Evolutionary conservation across 1,140 invertebrate genomes (phyloP).

Genomic region (Mya arenaria): DNA sequence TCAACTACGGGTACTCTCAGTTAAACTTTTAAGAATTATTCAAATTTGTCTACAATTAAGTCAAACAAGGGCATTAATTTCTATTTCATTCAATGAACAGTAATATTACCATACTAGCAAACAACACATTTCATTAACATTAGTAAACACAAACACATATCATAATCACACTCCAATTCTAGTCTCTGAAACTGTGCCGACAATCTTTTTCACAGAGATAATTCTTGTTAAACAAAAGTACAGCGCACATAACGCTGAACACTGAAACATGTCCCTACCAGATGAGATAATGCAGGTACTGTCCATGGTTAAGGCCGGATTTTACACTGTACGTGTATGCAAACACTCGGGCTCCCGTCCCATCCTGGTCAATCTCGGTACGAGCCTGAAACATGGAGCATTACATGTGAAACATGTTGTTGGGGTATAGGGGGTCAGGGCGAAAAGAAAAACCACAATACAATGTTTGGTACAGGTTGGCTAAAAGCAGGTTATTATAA

Average conservation of each 20-base stretch:
- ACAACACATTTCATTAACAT: not conserved
- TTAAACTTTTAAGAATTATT: too few relatives aligned
- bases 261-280: conserved; percentile 78
- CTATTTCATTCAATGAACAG: too few relatives aligned
- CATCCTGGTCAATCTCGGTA: conserved; percentile 82
- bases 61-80: too few relatives aligned
- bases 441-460: too few relatives aligned
- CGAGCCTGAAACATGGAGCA: conserved; percentile 80
- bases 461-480: too few relatives aligned
- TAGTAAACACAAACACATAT: not conserved
- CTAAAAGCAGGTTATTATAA: too few relatives aligned
- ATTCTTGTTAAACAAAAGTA: not conserved
- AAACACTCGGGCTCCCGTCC: conserved; percentile 82
- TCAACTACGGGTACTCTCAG: too few relatives aligned
- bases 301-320: conserved; percentile 78
- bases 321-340: conserved; percentile 82
- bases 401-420: too few relatives aligned
- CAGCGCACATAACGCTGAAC: too few relatives aligned
- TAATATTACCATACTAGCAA: too few relatives aligned
- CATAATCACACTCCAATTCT: not conserved
- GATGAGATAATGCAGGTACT: conserved; percentile 82
- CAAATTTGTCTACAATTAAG: too few relatives aligned
- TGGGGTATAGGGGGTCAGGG: too few relatives aligned
- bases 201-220: not conserved
- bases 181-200: not conserved